Percentiles rank a stretch among this genome's conserved stretches.
phyloP scores from a whole-genome alignment of 2,113 vertebrate species.

The Oreochromis aureus region DNA sequence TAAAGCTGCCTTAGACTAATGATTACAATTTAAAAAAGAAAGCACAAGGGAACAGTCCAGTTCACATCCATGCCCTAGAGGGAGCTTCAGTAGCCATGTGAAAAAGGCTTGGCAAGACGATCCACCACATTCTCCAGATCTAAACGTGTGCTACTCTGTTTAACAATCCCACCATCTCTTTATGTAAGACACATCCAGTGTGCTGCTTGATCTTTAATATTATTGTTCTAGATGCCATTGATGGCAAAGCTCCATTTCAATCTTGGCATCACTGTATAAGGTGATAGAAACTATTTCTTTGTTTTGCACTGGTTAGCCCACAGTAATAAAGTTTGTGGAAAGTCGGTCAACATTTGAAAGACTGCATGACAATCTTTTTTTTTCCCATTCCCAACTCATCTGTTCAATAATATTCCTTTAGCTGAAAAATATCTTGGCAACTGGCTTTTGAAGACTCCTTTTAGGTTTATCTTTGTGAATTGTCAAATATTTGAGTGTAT shows the following conservation, averaged over 20 bases:
- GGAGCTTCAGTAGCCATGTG: conserved; percentile 66
- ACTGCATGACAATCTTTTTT: not conserved
- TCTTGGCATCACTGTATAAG: not conserved
- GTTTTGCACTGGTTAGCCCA: not conserved
- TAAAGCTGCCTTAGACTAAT: conserved; percentile 18
- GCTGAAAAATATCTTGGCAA: conserved; percentile 80
- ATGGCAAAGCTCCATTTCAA: not conserved
- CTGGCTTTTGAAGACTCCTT: conserved; percentile 90
- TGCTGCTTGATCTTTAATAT: conserved; percentile 28
- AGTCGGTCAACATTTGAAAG: not conserved
- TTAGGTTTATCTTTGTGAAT: conserved; percentile 96
- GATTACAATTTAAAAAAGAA: conserved; percentile 17
- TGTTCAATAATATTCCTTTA: conserved; percentile 76
- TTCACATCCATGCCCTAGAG: conserved; percentile 41
- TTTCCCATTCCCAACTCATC: conserved; percentile 66
- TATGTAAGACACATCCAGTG: conserved; percentile 23
- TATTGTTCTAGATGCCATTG: conserved; percentile 14
- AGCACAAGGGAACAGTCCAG: conserved; percentile 38
- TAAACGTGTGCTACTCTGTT: conserved; percentile 48
- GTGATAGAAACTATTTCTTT: not conserved
- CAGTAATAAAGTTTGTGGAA: not conserved
- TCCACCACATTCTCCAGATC: conserved; percentile 46
- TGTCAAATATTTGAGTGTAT: conserved; percentile 99
- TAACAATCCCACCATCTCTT: conserved; percentile 47
- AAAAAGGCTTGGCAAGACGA: conserved; percentile 63